phyloP scores from a whole-genome alignment of 2,888 invertebrate species.

The Capitulum mitella region DNA sequence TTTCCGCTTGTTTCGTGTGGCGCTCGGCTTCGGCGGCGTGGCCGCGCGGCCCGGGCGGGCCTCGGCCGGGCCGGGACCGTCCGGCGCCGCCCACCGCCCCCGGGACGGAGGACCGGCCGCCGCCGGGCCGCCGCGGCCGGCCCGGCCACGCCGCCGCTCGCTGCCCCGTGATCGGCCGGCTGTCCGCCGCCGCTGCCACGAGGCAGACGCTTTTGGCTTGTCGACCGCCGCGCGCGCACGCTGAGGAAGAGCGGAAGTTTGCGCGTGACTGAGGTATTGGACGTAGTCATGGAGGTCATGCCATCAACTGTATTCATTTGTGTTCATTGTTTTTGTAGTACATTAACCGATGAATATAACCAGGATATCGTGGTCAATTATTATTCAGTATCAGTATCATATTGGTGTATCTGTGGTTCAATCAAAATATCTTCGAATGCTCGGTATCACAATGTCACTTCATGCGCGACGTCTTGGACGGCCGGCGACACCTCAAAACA shows the following conservation, averaged over 20 bases:
- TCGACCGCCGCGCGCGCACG: too few species aligned
- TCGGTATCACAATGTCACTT: background rate
- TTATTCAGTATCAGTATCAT: background rate
- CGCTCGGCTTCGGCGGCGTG: background rate
- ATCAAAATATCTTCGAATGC: background rate
- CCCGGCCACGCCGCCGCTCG: background rate
- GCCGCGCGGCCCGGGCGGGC: too few species aligned
- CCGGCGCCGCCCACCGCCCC: too few species aligned
- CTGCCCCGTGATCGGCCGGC: background rate
- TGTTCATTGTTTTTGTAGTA: constrained; percentile 13
- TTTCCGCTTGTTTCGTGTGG: background rate
- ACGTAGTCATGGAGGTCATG: background rate
- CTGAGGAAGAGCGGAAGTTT: too few species aligned
- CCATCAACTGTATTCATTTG: constrained; percentile 12
- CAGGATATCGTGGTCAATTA: background rate
- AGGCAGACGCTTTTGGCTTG: too few species aligned
- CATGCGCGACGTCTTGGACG: too few species aligned
- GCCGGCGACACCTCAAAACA: too few species aligned
- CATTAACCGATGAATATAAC: constrained; percentile 12
- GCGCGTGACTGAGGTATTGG: background rate
- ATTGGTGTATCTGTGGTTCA: background rate
- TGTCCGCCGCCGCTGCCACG: too few species aligned
- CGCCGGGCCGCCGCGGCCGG: too few species aligned
- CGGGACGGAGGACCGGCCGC: too few species aligned
- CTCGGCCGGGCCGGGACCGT: too few species aligned